phyloP scores from a whole-genome alignment of 2,797 vertebrate species.

The Sebastes glaucus region DNA sequence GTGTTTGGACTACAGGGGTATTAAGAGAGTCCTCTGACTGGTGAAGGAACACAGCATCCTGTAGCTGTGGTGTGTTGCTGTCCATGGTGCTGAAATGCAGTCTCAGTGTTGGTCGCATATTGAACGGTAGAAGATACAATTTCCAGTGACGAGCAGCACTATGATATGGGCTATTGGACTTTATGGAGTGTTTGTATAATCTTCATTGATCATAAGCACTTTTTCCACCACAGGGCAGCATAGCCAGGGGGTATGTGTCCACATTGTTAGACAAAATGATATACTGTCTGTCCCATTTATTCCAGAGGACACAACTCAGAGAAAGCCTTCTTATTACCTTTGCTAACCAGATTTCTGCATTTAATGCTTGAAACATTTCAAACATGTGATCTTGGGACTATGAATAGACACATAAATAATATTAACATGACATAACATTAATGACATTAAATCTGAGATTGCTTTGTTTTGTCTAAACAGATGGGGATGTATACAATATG shows the following conservation, averaged over 20 bases:
- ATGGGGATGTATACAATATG: neutral
- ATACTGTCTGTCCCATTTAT: neutral
- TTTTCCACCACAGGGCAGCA: neutral
- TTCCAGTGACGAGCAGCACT: neutral
- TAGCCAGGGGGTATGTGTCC: neutral
- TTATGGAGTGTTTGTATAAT: conserved; percentile 2
- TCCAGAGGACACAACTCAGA: neutral
- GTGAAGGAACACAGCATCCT: neutral
- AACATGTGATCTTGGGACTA: neutral
- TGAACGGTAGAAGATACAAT: neutral
- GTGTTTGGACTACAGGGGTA: neutral
- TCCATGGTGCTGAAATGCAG: conserved; percentile 62
- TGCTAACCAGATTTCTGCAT: neutral
- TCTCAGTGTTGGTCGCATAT: neutral
- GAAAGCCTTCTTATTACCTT: neutral
- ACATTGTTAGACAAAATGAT: conserved; percentile 1
- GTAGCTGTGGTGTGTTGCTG: conserved; percentile 12
- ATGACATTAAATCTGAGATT: neutral
- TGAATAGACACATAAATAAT: neutral
- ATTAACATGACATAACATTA: too few species aligned
- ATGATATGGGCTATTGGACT: conserved; percentile 4
- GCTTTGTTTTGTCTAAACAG: neutral
- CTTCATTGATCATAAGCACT: neutral
- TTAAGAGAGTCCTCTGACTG: neutral
- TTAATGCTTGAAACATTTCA: neutral